phyloP scores from a whole-genome alignment of 2,113 vertebrate species.

The Macquaria australasica region DNA sequence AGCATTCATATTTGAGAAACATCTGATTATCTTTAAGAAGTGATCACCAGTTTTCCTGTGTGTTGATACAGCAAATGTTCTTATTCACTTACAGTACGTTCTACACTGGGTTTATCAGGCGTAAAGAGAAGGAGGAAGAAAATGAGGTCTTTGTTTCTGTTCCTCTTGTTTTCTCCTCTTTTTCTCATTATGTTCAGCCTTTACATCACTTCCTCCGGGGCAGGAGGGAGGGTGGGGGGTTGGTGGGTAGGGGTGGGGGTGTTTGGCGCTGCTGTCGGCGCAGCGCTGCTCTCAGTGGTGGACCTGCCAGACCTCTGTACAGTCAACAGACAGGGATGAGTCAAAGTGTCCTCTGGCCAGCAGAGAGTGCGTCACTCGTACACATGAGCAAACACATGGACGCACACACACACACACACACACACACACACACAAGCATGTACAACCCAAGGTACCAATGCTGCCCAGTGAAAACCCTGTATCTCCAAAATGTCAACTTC shows the following conservation, averaged over 20 bases:
- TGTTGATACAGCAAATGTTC: neutral
- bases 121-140: neutral
- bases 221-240: neutral
- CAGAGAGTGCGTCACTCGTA: slow-evolving; percentile 60
- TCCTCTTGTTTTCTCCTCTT: slow-evolving; percentile 32
- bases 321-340: slow-evolving; percentile 75
- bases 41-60: neutral
- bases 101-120: neutral
- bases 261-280: slow-evolving; percentile 45
- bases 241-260: neutral
- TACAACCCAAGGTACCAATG: too few species aligned
- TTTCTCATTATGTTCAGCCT: slow-evolving; percentile 27
- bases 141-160: neutral
- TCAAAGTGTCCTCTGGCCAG: slow-evolving; percentile 76
- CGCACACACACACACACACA: neutral
- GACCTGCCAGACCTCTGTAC: slow-evolving; percentile 74
- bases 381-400: slow-evolving; percentile 41
- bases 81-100: neutral
- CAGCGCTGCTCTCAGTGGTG: slow-evolving; percentile 66
- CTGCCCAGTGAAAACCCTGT: neutral
- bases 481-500: slow-evolving; percentile 1
- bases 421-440: neutral
- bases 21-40: neutral
- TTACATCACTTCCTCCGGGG: slow-evolving; percentile 63
- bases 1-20: neutral